Base-by-base conservation (phyloP, 2,888 invertebrate species). In the Chloroclystis v-ata region DNA sequence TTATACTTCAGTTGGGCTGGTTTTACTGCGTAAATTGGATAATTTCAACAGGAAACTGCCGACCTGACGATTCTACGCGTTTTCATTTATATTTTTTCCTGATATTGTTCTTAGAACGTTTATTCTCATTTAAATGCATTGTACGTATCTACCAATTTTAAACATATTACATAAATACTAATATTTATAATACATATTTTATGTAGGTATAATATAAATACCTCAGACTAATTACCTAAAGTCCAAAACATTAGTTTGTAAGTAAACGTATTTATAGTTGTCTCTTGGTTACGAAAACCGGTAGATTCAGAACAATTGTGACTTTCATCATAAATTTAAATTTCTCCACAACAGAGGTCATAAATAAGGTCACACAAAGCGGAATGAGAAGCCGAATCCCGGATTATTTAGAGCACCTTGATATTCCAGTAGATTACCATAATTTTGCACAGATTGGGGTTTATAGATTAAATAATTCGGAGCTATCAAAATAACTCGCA, bases 281-380 rank as follows among this genome's bases (percentile, higher is more conserved):
- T 24, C 32, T 38, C 13, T 28, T 13, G 11, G 11, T 29, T 39
- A 29, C 40, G 28, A 14, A 16, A 25, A 37, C 35, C 14, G 20
- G 30, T 29, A 24, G 10, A 26, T 14, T 16, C 11, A 26, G 13
- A 43, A 44, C 37, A 46, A 46, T 40, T 41, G 40, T 40, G 40
- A 26, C 26, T 39, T 24, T 39, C 35, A 44, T 49, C 37, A 37
- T 43, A 43, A 43, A 44, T 40, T 30, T 16, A 11, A 29, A 35
- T 35, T 35, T 6, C 33, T 35, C 63, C 56, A 67, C 62, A 63
- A 66, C 60, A 65, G 59, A 63, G 60, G 64, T 64, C 60, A 63
- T 71, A 72, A 73, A 74, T 69, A 71, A 65, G 57, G 60, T 57
- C 60, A 69, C 60, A 72, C 69, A 67, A 63, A 61, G 59, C 58